A percentile compares a stretch with the other conserved stretches of the same genome.
Conservation (phyloP, 2,888 invertebrate genomes). For the Athalia rosae region DNA sequence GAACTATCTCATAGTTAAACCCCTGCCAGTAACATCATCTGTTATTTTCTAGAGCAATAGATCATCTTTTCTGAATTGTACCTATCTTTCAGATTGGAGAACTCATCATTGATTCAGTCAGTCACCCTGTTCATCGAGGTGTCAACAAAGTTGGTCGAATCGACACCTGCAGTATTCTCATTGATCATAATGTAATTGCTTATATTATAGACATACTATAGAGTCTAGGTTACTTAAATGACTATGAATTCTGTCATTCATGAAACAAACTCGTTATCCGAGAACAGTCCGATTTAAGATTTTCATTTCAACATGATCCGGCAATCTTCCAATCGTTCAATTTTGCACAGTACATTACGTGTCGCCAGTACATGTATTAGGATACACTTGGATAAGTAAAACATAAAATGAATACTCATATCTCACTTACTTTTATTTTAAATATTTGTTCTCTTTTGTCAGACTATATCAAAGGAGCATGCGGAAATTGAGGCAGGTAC, state of each 20-base stretch:
- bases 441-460: conserved; percentile 50
- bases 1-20: not conserved
- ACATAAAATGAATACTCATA: too few species aligned
- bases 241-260: too few species aligned
- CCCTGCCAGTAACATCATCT: not conserved
- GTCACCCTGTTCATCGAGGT: conserved; percentile 43
- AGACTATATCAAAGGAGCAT: conserved; percentile 75
- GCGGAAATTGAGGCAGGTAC: conserved; percentile 74
- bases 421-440: not conserved
- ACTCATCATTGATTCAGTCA: conserved; percentile 6
- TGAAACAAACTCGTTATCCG: too few species aligned
- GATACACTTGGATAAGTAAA: too few species aligned
- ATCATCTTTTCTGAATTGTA: not conserved
- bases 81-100: conserved; percentile 14
- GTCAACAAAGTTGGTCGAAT: conserved; percentile 54
- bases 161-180: conserved; percentile 51
- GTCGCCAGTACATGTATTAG: too few species aligned
- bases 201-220: not conserved
- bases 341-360: too few species aligned
- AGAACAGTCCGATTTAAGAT: too few species aligned
- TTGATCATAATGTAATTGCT: conserved; percentile 52
- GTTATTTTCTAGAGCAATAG: not conserved
- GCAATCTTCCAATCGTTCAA: too few species aligned
- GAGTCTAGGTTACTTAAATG: too few species aligned
- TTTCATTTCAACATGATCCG: too few species aligned